These are phyloP conservation scores for Alauda arvensis DNA, from an alignment of 2,797 vertebrate genomes.

Conservation along the genomic window DNA sequence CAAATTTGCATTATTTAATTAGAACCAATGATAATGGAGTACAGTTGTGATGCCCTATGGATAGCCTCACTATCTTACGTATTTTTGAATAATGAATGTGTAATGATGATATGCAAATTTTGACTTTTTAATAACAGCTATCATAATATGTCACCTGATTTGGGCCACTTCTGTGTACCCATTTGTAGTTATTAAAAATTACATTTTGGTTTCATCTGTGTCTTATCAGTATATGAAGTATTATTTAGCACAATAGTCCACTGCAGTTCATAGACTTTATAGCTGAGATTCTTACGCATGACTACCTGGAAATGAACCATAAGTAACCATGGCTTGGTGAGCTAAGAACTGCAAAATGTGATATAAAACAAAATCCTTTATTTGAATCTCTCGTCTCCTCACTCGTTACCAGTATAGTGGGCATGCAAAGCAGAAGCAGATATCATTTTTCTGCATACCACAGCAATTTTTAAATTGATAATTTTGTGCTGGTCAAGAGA, in stretches of 20 bases:
- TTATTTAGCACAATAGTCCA: neutral
- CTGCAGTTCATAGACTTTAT: neutral
- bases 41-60: neutral
- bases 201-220: neutral
- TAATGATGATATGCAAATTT: slow-evolving; percentile 7
- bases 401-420: neutral
- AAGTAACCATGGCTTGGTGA: slow-evolving; percentile 17
- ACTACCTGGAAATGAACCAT: slow-evolving; percentile 46
- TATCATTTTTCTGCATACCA: neutral
- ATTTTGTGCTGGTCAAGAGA: neutral
- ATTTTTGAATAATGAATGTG: slow-evolving; percentile 20
- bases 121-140: slow-evolving; percentile 19
- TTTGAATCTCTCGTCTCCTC: neutral
- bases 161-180: neutral
- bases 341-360: slow-evolving; percentile 26
- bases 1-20: slow-evolving; percentile 23
- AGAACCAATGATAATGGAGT: neutral
- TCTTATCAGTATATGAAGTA: neutral
- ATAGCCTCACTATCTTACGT: neutral
- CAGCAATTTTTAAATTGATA: neutral
- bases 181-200: neutral
- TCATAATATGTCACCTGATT: neutral
- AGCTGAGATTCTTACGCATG: slow-evolving; percentile 7
- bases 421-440: neutral
- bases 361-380: neutral